These are phyloP conservation scores for Metallyticus violacea DNA, from an alignment of 2,888 invertebrate genomes.

Conservation along the genomic window DNA sequence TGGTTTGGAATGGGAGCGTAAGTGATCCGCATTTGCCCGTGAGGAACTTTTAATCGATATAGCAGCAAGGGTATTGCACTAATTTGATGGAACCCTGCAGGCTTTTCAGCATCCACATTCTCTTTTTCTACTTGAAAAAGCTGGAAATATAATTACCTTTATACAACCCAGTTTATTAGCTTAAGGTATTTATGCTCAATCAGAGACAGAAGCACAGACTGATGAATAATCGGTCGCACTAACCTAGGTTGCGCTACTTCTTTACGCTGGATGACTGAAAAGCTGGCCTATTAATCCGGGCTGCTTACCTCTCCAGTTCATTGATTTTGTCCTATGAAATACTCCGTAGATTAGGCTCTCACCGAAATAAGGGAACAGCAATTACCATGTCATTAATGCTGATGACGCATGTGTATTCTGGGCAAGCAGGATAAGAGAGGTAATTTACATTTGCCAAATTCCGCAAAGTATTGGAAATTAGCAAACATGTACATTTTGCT, in stretches of 20 bases:
- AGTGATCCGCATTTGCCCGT: not conserved
- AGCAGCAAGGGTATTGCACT: not conserved
- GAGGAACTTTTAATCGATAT: not conserved
- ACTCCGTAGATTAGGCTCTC: no score
- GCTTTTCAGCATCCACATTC: not conserved
- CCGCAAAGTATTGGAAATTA: no score
- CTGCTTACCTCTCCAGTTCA: no score
- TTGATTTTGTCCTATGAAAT: no score
- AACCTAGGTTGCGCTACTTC: not conserved
- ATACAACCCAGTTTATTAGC: not conserved
- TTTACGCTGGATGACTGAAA: no score
- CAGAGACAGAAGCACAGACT: not conserved
- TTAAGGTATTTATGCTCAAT: not conserved
- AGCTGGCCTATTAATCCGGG: not conserved
- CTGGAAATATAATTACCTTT: not conserved
- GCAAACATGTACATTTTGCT: no score
- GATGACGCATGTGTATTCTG: no score
- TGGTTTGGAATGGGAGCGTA: not conserved
- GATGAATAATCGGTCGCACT: not conserved
- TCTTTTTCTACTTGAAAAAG: not conserved
- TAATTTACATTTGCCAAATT: no score
- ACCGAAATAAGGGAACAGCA: no score
- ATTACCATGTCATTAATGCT: no score
- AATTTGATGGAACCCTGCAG: not conserved
- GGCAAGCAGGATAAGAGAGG: no score